Evolutionary conservation across 1,140 invertebrate species (phyloP).

Genomic region (Drosophila kanapiae): DNA sequence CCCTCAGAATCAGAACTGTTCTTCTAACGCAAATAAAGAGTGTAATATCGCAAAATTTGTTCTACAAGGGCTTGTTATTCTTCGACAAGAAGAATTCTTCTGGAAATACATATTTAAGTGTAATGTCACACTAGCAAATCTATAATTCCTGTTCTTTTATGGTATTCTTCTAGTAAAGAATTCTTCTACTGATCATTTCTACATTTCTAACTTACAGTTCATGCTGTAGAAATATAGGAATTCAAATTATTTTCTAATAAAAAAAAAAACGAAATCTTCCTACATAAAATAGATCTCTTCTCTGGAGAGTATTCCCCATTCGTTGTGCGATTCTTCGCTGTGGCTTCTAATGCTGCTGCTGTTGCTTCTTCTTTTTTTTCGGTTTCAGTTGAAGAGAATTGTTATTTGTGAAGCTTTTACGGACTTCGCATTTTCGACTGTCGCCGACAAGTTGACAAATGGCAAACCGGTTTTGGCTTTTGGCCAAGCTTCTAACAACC

Average conservation of each 20-base stretch:
- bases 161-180: background rate
- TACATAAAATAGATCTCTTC: no score
- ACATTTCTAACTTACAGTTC: no score
- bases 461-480: conserved; percentile 74
- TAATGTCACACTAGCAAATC: no score
- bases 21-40: no score
- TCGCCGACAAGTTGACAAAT: conserved; percentile 73
- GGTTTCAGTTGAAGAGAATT: conserved; percentile 34
- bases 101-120: background rate
- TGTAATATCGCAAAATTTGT: no score
- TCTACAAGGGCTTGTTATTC: background rate
- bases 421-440: conserved; percentile 55
- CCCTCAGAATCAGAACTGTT: background rate
- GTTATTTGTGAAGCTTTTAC: conserved; percentile 73
- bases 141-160: no score
- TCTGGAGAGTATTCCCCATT: background rate
- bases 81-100: background rate
- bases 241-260: no score
- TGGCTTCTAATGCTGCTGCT: conserved; percentile 1
- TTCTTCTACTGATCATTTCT: background rate
- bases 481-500: conserved; percentile 55
- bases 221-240: background rate
- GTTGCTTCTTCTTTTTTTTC: conserved; percentile 12
- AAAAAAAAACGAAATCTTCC: no score
- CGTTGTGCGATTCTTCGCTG: background rate